These are phyloP conservation scores for Danaus melanippus DNA, from an alignment of 1,140 invertebrate species.

Conservation along the genomic window DNA sequence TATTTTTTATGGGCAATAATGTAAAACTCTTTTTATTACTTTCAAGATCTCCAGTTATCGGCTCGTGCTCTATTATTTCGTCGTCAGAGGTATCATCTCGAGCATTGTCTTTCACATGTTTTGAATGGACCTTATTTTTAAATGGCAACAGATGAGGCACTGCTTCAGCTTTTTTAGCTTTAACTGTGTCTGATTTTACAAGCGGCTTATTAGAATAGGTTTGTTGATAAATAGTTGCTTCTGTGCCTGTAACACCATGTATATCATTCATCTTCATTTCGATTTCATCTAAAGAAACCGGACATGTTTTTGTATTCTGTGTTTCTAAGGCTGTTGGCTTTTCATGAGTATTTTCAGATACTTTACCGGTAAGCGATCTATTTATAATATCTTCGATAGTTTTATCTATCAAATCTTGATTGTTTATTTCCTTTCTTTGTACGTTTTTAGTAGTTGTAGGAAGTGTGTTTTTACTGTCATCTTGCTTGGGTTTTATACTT, in stretches of 20 bases:
- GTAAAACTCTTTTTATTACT: constrained; percentile 28
- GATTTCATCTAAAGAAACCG: constrained; percentile 47
- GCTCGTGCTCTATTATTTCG: constrained; percentile 58
- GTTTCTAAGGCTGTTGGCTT: constrained; percentile 20
- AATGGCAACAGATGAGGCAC: constrained; percentile 35
- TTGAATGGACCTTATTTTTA: constrained; percentile 31
- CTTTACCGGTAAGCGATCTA: constrained; percentile 30
- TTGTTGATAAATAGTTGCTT: constrained; percentile 42
- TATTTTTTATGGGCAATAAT: constrained; percentile 26
- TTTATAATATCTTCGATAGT: constrained; percentile 62
- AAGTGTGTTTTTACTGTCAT: constrained; percentile 7
- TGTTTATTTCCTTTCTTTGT: constrained; percentile 44
- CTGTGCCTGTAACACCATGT: constrained; percentile 52
- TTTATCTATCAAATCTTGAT: constrained; percentile 59
- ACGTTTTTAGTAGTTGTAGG: constrained; percentile 19
- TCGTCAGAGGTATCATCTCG: constrained; percentile 48
- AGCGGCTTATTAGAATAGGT: constrained; percentile 20
- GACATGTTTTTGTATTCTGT: constrained; percentile 20
- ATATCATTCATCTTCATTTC: constrained; percentile 66
- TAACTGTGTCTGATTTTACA: constrained; percentile 18
- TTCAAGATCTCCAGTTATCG: constrained; percentile 53
- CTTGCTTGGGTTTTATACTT: constrained; percentile 26
- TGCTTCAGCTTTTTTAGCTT: constrained; percentile 29
- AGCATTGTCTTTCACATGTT: constrained; percentile 28
- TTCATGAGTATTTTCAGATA: constrained; percentile 25